These are phyloP conservation scores for Solen grandis DNA, from an alignment of 1,140 invertebrate genomes.

Conservation along the genomic window DNA sequence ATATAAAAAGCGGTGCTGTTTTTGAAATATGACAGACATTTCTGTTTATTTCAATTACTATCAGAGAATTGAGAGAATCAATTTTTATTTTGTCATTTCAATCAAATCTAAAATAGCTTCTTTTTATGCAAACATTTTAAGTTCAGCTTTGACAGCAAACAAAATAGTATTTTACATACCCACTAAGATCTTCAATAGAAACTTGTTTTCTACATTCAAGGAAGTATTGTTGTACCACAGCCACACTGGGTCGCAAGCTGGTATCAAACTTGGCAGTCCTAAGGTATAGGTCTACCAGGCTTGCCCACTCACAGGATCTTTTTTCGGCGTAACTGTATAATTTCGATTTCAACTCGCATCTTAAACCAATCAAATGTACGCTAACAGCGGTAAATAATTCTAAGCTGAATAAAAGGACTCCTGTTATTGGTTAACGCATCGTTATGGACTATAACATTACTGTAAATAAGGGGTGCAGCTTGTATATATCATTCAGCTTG, in stretches of 20 bases:
- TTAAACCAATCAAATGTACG: too few species aligned
- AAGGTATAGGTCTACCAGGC: conserved; percentile 9
- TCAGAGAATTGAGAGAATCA: not conserved
- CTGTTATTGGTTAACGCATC: too few species aligned
- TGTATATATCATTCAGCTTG: too few species aligned
- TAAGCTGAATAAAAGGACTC: too few species aligned
- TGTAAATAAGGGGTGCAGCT: too few species aligned
- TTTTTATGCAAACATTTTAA: not conserved
- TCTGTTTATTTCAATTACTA: conserved; percentile 16
- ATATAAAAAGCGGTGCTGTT: conserved; percentile 6
- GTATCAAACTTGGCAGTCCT: conserved; percentile 12
- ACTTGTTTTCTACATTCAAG: conserved; percentile 9
- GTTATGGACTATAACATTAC: too few species aligned
- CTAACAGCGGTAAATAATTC: too few species aligned
- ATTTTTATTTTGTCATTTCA: conserved; percentile 14
- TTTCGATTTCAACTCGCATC: too few species aligned
- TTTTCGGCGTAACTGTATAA: too few species aligned
- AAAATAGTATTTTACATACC: conserved; percentile 2
- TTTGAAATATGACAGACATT: not conserved
- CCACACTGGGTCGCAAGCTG: conserved; percentile 6
- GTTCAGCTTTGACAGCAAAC: conserved; percentile 7
- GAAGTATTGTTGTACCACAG: conserved; percentile 5
- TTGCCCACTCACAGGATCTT: conserved; percentile 1
- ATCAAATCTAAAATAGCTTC: conserved; percentile 11
- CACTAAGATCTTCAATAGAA: conserved; percentile 3